Percentiles rank a stretch among this genome's conserved stretches.
These are phyloP conservation scores for Gavialis gangeticus DNA, from an alignment of 2,113 vertebrate species.

Conservation along the genomic window DNA sequence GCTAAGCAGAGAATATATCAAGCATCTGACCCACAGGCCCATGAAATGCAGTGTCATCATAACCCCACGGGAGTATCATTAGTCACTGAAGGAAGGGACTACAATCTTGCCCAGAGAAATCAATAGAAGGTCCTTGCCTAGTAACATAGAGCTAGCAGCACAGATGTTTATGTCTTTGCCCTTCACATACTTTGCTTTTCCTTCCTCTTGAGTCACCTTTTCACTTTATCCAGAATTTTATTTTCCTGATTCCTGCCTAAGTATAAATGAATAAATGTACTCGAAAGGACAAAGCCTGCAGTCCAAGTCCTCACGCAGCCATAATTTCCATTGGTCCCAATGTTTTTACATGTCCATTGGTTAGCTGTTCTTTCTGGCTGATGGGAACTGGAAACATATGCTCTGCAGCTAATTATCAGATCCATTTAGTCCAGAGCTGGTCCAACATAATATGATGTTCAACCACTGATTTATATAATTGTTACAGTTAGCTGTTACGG, in stretches of 20 bases:
- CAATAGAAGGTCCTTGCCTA: conserved; percentile 80
- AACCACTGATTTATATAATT: conserved; percentile 74
- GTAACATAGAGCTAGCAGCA: conserved; percentile 70
- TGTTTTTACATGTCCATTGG: conserved; percentile 21
- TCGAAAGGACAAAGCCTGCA: background rate
- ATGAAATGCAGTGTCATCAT: conserved; percentile 79
- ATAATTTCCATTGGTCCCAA: background rate
- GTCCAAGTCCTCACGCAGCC: conserved; percentile 3
- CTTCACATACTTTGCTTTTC: conserved; percentile 78
- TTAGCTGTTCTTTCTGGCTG: conserved; percentile 67
- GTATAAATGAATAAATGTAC: background rate
- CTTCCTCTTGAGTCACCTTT: conserved; percentile 70
- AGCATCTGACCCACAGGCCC: conserved; percentile 60
- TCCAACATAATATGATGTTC: conserved; percentile 63
- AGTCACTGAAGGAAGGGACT: conserved; percentile 78
- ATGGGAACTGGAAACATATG: conserved; percentile 69
- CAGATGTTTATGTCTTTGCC: conserved; percentile 82
- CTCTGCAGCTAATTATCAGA: conserved; percentile 71
- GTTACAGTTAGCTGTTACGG: conserved; percentile 71
- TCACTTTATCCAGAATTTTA: conserved; percentile 69
- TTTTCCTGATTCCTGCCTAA: conserved; percentile 54
- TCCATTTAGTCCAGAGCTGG: conserved; percentile 76
- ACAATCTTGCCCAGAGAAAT: conserved; percentile 74
- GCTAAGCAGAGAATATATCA: conserved; percentile 68
- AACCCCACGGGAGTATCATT: conserved; percentile 75